phyloP scores from a whole-genome alignment of 2,888 invertebrate genomes.

The Philonicus albiceps region DNA sequence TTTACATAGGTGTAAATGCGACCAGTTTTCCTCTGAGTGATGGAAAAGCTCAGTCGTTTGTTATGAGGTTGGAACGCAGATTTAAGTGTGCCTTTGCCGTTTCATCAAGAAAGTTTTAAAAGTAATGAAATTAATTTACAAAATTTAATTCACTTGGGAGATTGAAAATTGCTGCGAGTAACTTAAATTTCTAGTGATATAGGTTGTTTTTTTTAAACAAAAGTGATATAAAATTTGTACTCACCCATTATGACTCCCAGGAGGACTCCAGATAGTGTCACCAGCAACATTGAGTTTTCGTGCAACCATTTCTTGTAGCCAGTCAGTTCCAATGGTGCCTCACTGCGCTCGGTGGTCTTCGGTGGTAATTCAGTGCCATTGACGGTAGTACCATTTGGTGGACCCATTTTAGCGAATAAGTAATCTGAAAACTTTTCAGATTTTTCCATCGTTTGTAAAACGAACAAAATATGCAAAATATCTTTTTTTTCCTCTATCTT shows the following conservation, averaged over 20 bases:
- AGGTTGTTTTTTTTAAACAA: background rate
- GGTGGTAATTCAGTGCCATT: conserved; percentile 65
- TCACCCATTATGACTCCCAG: conserved; percentile 78
- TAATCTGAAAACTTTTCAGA: conserved; percentile 79
- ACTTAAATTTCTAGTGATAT: background rate
- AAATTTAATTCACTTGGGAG: background rate
- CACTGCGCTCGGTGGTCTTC: conserved; percentile 70
- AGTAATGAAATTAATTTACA: background rate
- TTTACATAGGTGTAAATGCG: background rate
- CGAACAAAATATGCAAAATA: conserved; percentile 32
- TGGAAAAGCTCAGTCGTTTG: background rate
- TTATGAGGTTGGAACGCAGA: background rate
- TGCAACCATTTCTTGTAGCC: conserved; percentile 74
- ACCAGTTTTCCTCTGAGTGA: background rate
- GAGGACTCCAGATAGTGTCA: conserved; percentile 81
- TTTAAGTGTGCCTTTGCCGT: background rate
- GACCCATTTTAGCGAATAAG: conserved; percentile 82
- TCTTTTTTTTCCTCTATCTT: background rate
- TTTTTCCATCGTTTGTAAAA: conserved; percentile 67
- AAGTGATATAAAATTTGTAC: conserved; percentile 48
- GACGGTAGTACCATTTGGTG: conserved; percentile 66
- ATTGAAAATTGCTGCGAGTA: background rate
- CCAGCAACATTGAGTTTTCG: conserved; percentile 79
- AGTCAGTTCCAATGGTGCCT: conserved; percentile 72
- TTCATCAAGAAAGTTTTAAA: background rate